Base-by-base conservation (phyloP, 1,140 invertebrate species). In the Bombus cullumanus region DNA sequence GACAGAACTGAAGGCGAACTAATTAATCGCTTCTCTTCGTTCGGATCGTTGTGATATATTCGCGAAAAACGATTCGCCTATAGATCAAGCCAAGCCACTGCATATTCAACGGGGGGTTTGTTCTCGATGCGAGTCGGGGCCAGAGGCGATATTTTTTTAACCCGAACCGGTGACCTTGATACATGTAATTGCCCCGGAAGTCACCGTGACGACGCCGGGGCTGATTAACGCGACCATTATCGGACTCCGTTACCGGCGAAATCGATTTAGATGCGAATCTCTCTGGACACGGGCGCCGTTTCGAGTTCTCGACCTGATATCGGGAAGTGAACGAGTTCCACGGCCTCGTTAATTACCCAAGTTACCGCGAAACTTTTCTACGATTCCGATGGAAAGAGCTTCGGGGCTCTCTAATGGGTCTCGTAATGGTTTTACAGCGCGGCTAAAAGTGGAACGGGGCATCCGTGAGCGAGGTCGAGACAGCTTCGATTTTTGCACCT, bases 251-350 rank as follows among this genome's bases (percentile, higher is more conserved):
- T 87, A 84, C 80, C 41, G 15, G 31, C 85, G 71, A 86, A 89
- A 91, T 92, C 90, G 89, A 91, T 92, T 89, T 86, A 90, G 89
- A 92, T 90, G 83, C 83, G 83, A 82, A 91, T 91, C 90, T 87
- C 43, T 62, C 13, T 31, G 34, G 75, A 62, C 80, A 62, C 69
- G 69, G 84, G 53, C 76, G 76, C 66, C 80, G 88, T 87, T 78
- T 41, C 62, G 81, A 68, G 81, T 78, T 77, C 88, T 80, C 81
- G 62, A 74, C 83, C 85, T 90, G 88, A 91, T 91, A 92, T 92
- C 88, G 89, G 78, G 68, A 87, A 83, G 88, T 81, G 87, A 86
- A 90, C 90, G 88, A 91, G 88, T 90, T 91, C 84, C 83, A 88
- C 86, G 83, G 77, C 81, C 87, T 90, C 89, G 82, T 92, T 92